These are phyloP conservation scores for Enteromius radiatus DNA, from an alignment of 2,797 vertebrate genomes.

Conservation along the genomic window DNA sequence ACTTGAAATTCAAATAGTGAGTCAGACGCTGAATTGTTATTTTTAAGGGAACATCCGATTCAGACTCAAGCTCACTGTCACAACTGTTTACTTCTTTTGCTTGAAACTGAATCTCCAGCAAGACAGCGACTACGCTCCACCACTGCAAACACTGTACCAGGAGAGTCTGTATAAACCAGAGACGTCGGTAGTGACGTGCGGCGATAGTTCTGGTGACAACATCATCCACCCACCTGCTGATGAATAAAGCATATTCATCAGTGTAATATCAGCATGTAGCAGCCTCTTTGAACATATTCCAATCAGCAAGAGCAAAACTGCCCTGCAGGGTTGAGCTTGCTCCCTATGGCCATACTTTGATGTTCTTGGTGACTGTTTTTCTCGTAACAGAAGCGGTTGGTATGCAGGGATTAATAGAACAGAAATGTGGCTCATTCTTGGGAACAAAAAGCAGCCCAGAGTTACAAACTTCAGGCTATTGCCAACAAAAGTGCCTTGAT, in stretches of 20 bases:
- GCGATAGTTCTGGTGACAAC: slow-evolving; percentile 6
- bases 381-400: neutral
- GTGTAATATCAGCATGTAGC: slow-evolving; percentile 7
- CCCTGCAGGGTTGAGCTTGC: slow-evolving; percentile 12
- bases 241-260: slow-evolving; percentile 26
- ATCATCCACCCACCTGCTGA: slow-evolving; percentile 22
- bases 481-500: neutral
- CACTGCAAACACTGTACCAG: neutral
- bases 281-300: slow-evolving; percentile 34
- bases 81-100: neutral
- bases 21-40: neutral
- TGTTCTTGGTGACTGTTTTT: slow-evolving; percentile 21
- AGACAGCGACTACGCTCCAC: neutral
- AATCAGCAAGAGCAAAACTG: slow-evolving; percentile 12
- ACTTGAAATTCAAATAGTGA: neutral
- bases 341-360: slow-evolving; percentile 40
- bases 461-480: neutral
- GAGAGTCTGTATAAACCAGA: neutral
- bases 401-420: slow-evolving; percentile 22
- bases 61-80: neutral
- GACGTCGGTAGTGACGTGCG: neutral
- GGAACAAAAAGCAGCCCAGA: neutral
- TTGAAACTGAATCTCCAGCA: neutral
- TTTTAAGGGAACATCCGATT: neutral
- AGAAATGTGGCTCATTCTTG: slow-evolving; percentile 2